Conservation (phyloP, 2,888 invertebrate genomes). For the Pammene aurita region DNA sequence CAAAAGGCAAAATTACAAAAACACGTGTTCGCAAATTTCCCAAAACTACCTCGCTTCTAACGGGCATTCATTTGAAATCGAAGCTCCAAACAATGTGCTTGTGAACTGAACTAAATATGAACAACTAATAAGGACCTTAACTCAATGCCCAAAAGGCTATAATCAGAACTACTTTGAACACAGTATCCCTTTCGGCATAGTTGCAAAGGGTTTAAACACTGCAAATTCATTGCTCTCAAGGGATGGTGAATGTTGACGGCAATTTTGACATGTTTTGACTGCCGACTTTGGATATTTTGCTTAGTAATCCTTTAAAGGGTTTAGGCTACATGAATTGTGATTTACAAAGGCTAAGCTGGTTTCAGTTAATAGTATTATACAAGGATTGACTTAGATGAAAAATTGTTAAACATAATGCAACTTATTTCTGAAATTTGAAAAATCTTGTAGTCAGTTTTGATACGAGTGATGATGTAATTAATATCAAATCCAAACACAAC, state of each 20-base stretch:
- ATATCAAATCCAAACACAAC: too few relatives aligned
- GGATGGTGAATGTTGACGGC: slow-evolving; percentile 66
- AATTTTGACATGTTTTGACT: slow-evolving; percentile 79
- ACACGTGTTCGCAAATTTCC: slow-evolving; percentile 10
- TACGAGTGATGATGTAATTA: too few relatives aligned
- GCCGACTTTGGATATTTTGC: slow-evolving; percentile 60
- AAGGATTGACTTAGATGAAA: background rate
- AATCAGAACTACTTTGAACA: slow-evolving; percentile 52
- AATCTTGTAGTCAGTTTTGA: background rate
- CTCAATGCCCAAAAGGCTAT: background rate
- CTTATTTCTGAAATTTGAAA: background rate
- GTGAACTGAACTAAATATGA: background rate
- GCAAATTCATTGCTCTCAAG: slow-evolving; percentile 59
- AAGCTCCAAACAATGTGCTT: slow-evolving; percentile 13
- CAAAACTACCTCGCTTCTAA: slow-evolving; percentile 11
- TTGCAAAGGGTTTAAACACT: slow-evolving; percentile 63
- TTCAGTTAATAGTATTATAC: slow-evolving; percentile 10
- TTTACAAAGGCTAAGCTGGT: slow-evolving; percentile 38
- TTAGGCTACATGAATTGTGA: slow-evolving; percentile 63
- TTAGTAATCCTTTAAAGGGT: slow-evolving; percentile 64
- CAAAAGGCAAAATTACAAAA: slow-evolving; percentile 2
- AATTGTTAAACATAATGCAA: background rate
- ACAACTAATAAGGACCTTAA: slow-evolving; percentile 4
- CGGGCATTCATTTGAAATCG: slow-evolving; percentile 14
- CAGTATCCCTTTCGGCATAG: slow-evolving; percentile 63